Percentiles rank a stretch among this genome's conserved stretches.
phyloP scores from a whole-genome alignment of 2,113 vertebrate species.

The Danionella cerebrum region DNA sequence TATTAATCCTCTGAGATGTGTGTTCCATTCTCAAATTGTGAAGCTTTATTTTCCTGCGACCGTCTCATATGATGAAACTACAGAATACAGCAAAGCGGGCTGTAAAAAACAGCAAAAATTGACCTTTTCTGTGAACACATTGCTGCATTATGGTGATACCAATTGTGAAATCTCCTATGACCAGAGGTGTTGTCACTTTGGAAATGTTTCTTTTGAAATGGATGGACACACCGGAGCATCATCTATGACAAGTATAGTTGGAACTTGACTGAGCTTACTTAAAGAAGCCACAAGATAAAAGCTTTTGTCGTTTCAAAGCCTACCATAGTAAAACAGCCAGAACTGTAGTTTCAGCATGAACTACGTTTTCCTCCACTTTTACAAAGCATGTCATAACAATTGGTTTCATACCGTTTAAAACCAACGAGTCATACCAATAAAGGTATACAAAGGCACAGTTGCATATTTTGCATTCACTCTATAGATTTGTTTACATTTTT shows the following conservation, averaged over 20 bases:
- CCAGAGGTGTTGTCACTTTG: no score
- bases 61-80: conserved; percentile 50
- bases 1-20: conserved; percentile 60
- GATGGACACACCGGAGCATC: conserved; percentile 43
- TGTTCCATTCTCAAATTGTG: conserved; percentile 40
- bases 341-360: conserved; percentile 64
- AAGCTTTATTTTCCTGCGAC: neutral
- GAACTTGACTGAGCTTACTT: conserved; percentile 72
- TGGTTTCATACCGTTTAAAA: conserved; percentile 78
- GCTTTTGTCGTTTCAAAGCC: conserved; percentile 47
- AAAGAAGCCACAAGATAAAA: conserved; percentile 76
- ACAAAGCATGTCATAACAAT: conserved; percentile 68
- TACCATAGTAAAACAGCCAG: conserved; percentile 53
- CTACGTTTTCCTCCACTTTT: conserved; percentile 68
- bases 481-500: conserved; percentile 51
- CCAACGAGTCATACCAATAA: conserved; percentile 80
- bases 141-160: no score
- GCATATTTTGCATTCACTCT: conserved; percentile 98
- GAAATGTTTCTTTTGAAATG: conserved; percentile 49
- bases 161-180: no score
- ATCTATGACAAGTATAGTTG: conserved; percentile 41
- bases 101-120: no score
- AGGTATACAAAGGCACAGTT: conserved; percentile 99
- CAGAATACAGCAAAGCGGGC: conserved; percentile 51
- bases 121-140: conserved; percentile 38